Percentiles rank a stretch among this genome's conserved stretches.
Evolutionary conservation across 2,113 vertebrate genomes (phyloP).

Genomic region (Pungitius pungitius): DNA sequence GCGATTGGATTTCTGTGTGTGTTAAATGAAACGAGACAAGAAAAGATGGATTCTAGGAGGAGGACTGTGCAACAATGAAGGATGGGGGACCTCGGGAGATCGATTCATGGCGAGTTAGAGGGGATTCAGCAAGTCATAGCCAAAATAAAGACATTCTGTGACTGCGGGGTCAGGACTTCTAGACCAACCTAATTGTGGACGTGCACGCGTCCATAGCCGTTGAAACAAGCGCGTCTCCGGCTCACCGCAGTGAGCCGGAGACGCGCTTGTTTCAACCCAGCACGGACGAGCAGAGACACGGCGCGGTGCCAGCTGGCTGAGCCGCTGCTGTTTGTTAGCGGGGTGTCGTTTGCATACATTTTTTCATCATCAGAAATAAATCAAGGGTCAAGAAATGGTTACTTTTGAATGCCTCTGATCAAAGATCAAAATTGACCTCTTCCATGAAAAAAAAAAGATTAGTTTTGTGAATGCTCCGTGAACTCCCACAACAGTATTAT

Average conservation of each 20-base stretch:
- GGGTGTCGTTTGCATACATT: slow-evolving; percentile 18
- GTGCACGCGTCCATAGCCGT: slow-evolving; percentile 1
- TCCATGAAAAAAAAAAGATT: not conserved
- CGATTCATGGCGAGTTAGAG: slow-evolving; percentile 62
- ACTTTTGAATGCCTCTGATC: not conserved
- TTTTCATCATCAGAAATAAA: slow-evolving; percentile 25
- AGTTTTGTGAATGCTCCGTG: not conserved
- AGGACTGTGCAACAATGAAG: slow-evolving; percentile 51
- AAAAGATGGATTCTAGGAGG: slow-evolving; percentile 60
- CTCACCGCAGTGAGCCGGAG: slow-evolving; percentile 58
- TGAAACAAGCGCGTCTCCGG: too few species aligned
- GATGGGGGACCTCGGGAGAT: slow-evolving; percentile 55
- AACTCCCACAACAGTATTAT: not conserved
- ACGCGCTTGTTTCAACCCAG: slow-evolving; percentile 38
- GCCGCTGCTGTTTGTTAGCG: slow-evolving; percentile 28
- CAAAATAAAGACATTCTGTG: slow-evolving; percentile 59
- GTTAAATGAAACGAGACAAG: slow-evolving; percentile 74
- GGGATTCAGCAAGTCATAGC: slow-evolving; percentile 63
- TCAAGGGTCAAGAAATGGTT: not conserved
- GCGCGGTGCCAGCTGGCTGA: slow-evolving; percentile 37
- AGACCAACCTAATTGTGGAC: slow-evolving; percentile 25
- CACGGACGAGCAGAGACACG: slow-evolving; percentile 24
- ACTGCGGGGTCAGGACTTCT: slow-evolving; percentile 20
- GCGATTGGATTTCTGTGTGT: slow-evolving; percentile 72
- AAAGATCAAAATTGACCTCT: not conserved